These are phyloP conservation scores for Cheiracanthium punctorium DNA, from an alignment of 2,888 invertebrate genomes.

Conservation along the genomic window DNA sequence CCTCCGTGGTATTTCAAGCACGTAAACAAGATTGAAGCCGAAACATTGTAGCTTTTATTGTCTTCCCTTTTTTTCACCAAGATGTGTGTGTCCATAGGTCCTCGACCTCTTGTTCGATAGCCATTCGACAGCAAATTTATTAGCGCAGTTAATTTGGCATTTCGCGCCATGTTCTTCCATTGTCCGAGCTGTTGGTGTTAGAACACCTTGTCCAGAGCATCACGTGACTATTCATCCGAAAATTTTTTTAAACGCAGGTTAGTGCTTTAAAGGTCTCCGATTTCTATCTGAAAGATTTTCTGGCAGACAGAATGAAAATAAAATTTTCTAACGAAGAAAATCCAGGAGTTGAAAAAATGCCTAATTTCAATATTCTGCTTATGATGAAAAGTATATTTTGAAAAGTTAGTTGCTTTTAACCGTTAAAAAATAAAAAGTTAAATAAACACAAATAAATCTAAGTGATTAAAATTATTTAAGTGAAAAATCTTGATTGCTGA, in stretches of 20 bases:
- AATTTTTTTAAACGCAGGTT: neutral
- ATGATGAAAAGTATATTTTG: no score
- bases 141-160: neutral
- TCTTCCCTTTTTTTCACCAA: constrained; percentile 28
- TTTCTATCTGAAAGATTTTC: no score
- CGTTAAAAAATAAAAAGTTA: no score
- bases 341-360: no score
- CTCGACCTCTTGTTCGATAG: constrained; percentile 24
- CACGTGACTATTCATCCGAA: constrained; percentile 28
- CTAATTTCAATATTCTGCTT: no score
- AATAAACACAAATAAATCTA: no score
- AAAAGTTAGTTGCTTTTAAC: no score
- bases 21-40: constrained; percentile 11
- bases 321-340: no score
- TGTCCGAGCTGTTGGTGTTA: constrained; percentile 6
- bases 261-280: no score
- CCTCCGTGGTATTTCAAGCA: neutral
- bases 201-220: constrained; percentile 2
- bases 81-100: constrained; percentile 9
- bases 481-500: no score
- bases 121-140: constrained; percentile 9
- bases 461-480: no score
- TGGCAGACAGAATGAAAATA: no score
- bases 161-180: constrained; percentile 6
- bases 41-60: constrained; percentile 37